phyloP scores from a whole-genome alignment of 2,888 invertebrate genomes.

The Acholoe squamosa region DNA sequence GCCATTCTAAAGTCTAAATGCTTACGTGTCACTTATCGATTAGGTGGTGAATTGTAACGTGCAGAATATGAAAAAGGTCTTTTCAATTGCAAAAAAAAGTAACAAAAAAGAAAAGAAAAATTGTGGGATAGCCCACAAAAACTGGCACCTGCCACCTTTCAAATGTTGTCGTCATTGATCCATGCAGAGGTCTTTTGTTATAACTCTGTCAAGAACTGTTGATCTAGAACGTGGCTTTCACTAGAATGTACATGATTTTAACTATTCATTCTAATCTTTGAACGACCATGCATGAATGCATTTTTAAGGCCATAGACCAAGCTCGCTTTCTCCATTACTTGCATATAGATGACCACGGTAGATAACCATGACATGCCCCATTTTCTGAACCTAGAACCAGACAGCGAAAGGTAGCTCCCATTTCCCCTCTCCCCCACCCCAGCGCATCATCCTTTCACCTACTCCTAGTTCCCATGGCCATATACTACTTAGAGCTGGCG shows the following conservation, averaged over 20 bases:
- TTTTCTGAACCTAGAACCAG: too few species aligned
- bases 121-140: not conserved
- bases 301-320: not conserved
- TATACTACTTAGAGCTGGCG: too few species aligned
- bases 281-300: not conserved
- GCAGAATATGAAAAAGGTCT: conserved; percentile 7
- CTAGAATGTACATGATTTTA: too few species aligned
- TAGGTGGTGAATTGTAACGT: not conserved
- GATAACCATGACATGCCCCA: too few species aligned
- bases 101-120: not conserved
- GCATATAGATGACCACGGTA: too few species aligned
- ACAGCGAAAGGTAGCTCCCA: too few species aligned
- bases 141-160: not conserved
- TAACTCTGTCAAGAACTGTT: not conserved
- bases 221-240: not conserved
- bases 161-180: not conserved
- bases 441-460: too few species aligned
- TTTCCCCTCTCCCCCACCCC: too few species aligned
- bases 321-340: too few species aligned
- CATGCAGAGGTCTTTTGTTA: not conserved
- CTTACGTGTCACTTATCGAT: not conserved
- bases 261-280: not conserved
- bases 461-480: too few species aligned
- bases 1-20: not conserved
- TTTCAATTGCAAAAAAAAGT: not conserved